Percentiles rank a stretch among this genome's conserved stretches.
Evolutionary conservation across 2,797 vertebrate genomes (phyloP).

Genomic region (Amblyraja radiata): DNA sequence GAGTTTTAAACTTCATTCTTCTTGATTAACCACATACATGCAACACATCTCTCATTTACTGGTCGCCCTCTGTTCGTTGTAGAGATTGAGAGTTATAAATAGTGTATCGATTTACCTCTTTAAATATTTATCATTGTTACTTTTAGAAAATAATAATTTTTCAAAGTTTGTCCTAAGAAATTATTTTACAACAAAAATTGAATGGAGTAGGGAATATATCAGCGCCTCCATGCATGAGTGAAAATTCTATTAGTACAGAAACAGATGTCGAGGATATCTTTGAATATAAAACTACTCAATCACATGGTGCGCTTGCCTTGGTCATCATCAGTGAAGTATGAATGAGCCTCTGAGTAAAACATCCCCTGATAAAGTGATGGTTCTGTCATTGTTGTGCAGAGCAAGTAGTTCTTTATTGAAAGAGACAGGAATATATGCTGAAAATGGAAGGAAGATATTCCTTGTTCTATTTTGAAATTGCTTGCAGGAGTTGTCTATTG

Average conservation of each 20-base stretch:
- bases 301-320: not conserved
- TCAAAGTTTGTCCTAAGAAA: not conserved
- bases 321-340: not conserved
- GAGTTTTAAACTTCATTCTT: not conserved
- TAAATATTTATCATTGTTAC: not conserved
- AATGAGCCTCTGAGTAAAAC: not conserved
- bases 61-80: not conserved
- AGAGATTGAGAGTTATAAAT: not conserved
- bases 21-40: not conserved
- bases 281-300: not conserved
- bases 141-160: not conserved
- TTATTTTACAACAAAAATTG: conserved; percentile 3
- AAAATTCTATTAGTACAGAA: conserved; percentile 8
- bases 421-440: not conserved
- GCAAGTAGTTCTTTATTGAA: conserved; percentile 20
- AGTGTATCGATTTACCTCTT: not conserved
- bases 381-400: conserved; percentile 17
- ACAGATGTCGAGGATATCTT: conserved; percentile 4
- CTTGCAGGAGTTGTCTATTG: not conserved
- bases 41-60: not conserved
- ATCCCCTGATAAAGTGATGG: not conserved
- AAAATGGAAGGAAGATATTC: not conserved
- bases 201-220: not conserved
- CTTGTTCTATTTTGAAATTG: not conserved
- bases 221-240: not conserved